These are phyloP conservation scores for Tenualosa thibaudeaui DNA, from an alignment of 2,797 vertebrate species.

Conservation along the genomic window DNA sequence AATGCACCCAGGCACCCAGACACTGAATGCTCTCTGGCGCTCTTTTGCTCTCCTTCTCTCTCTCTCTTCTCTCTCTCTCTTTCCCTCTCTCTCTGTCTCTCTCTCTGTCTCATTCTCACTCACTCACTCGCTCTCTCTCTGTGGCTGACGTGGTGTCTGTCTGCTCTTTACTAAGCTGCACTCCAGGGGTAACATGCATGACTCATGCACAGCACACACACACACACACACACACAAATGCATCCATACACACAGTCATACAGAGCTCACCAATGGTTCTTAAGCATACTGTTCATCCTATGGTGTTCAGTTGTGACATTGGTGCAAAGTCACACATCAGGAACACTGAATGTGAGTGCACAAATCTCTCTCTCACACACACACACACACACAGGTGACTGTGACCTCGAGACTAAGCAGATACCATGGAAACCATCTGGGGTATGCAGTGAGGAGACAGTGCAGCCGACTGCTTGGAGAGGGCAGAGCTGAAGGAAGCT, in stretches of 20 bases:
- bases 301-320: not conserved
- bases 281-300: not conserved
- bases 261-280: not conserved
- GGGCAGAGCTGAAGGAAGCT: not conserved
- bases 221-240: not conserved
- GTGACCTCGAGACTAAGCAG: conserved; percentile 50
- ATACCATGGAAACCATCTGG: conserved; percentile 52
- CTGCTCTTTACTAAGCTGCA: not conserved
- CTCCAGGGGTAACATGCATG: not conserved
- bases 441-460: not conserved
- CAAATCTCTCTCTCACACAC: not conserved
- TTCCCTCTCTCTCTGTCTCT: not conserved
- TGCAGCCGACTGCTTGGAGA: not conserved
- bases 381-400: not conserved
- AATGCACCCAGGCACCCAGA: too few relatives aligned
- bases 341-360: not conserved
- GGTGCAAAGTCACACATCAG: not conserved
- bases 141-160: not conserved
- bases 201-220: not conserved
- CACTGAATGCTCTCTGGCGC: not conserved
- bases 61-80: not conserved
- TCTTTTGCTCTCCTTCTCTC: not conserved
- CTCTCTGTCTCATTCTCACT: too few relatives aligned
- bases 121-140: not conserved
- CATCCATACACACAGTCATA: not conserved